Conservation (phyloP, 2,888 invertebrate species). For the Desoria tigrina region DNA sequence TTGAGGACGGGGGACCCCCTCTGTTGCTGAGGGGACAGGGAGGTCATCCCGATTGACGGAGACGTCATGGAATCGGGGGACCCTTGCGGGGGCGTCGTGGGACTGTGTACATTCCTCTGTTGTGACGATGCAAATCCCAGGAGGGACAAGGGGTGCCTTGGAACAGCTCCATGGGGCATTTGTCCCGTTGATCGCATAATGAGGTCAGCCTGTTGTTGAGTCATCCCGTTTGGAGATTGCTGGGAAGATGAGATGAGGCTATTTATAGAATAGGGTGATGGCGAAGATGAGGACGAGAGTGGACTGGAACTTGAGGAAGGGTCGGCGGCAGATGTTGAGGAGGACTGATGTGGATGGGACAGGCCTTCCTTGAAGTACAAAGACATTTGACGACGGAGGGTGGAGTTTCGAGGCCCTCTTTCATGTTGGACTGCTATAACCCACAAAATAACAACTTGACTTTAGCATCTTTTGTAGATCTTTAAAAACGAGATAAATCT, state of each 20-base stretch:
- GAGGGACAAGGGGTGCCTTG: slow-evolving; percentile 7
- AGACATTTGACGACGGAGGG: slow-evolving; percentile 88
- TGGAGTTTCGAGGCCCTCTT: slow-evolving; percentile 93
- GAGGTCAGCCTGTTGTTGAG: slow-evolving; percentile 13
- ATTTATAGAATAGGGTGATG: slow-evolving; percentile 38
- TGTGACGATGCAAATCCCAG: not conserved
- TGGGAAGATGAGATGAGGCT: slow-evolving; percentile 34
- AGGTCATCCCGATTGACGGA: slow-evolving; percentile 11
- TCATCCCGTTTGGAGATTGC: slow-evolving; percentile 7
- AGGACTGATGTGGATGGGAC: slow-evolving; percentile 55
- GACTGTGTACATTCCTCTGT: slow-evolving; percentile 14
- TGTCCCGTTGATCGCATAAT: not conserved
- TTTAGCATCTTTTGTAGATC: not conserved
- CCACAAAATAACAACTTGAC: slow-evolving; percentile 44
- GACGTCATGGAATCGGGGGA: not conserved
- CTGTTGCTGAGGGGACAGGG: slow-evolving; percentile 4
- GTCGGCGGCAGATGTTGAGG: slow-evolving; percentile 44
- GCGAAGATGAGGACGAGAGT: slow-evolving; percentile 37
- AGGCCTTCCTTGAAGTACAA: slow-evolving; percentile 65
- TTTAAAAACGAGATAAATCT: not conserved
- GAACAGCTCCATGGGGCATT: not conserved
- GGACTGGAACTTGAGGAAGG: slow-evolving; percentile 37
- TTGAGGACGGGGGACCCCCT: not conserved
- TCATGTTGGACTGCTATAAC: slow-evolving; percentile 95
- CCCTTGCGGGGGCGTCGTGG: not conserved